A percentile compares a stretch with the other conserved stretches of the same genome.
Evolutionary conservation across 2,113 vertebrate species (phyloP).

Genomic region (Atherinomorus stipes): DNA sequence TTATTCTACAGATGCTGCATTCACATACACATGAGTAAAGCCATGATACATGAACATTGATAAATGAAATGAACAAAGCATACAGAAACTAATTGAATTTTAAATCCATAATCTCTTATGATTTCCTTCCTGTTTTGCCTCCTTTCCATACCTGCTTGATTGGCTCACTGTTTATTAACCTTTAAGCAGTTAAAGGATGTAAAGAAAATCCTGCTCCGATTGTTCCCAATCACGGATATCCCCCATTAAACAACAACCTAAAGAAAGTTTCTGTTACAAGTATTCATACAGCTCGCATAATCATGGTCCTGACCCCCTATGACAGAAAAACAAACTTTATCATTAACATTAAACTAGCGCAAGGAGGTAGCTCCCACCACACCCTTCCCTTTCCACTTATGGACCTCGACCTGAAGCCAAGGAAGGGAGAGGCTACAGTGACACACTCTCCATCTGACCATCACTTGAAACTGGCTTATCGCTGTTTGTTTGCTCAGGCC

Average conservation of each 20-base stretch:
- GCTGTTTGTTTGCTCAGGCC: slow-evolving; percentile 71
- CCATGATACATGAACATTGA: not conserved
- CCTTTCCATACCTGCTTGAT: not conserved
- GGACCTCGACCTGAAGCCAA: slow-evolving; percentile 55
- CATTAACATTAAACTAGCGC: slow-evolving; percentile 35
- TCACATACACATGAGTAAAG: not conserved
- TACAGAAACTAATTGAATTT: no score
- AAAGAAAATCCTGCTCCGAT: not conserved
- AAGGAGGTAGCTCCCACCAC: slow-evolving; percentile 23
- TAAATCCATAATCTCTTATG: not conserved
- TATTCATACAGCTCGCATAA: slow-evolving; percentile 4
- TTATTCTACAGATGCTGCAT: not conserved
- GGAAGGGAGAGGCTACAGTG: slow-evolving; percentile 62
- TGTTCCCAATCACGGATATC: slow-evolving; percentile 27
- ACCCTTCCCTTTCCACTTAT: slow-evolving; percentile 45
- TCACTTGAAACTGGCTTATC: slow-evolving; percentile 42
- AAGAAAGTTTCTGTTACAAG: slow-evolving; percentile 17
- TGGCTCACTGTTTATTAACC: not conserved
- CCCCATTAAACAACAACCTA: slow-evolving; percentile 22
- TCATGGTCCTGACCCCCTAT: not conserved
- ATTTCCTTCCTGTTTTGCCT: not conserved
- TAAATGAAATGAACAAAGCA: no score
- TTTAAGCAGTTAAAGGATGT: slow-evolving; percentile 21
- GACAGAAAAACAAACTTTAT: slow-evolving; percentile 49
- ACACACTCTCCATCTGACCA: slow-evolving; percentile 49